Conservation (phyloP, 2,888 invertebrate species). For the Willowsia nigromaculata region DNA sequence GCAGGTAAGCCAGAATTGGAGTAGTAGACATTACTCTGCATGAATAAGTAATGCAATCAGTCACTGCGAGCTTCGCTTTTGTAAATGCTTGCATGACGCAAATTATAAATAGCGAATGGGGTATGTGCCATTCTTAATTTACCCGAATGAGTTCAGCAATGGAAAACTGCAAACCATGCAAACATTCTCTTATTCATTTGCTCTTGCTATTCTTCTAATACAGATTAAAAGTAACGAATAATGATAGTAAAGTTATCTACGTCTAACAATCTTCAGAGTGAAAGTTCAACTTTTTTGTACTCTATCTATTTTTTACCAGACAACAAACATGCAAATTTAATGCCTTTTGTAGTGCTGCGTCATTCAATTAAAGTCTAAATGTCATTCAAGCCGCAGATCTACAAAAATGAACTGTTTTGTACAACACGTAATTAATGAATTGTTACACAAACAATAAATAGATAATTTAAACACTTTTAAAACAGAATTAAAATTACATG, state of each 20-base stretch:
- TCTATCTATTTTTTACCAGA: neutral
- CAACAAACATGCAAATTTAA: conserved; percentile 25
- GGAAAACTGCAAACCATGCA: neutral
- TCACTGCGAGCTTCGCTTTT: conserved; percentile 31
- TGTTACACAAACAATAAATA: neutral
- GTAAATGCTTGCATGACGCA: conserved; percentile 56
- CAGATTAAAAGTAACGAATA: too few relatives aligned
- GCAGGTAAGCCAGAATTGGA: conserved; percentile 56
- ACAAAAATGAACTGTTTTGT: neutral
- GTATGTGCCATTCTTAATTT: conserved; percentile 65
- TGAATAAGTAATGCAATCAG: conserved; percentile 65
- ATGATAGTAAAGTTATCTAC: too few relatives aligned
- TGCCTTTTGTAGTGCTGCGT: neutral
- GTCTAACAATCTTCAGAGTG: neutral
- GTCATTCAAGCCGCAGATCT: neutral
- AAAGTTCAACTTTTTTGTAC: neutral
- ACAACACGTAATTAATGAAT: neutral
- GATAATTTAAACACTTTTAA: neutral
- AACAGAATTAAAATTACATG: neutral
- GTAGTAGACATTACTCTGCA: conserved; percentile 48
- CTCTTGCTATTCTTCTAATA: neutral
- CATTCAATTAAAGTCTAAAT: conserved; percentile 19
- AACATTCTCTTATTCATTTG: neutral
- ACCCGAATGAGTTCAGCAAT: conserved; percentile 27
- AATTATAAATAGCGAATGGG: conserved; percentile 41